These are phyloP conservation scores for Tetrax tetrax DNA, from an alignment of 2,113 vertebrate genomes.

Conservation along the genomic window DNA sequence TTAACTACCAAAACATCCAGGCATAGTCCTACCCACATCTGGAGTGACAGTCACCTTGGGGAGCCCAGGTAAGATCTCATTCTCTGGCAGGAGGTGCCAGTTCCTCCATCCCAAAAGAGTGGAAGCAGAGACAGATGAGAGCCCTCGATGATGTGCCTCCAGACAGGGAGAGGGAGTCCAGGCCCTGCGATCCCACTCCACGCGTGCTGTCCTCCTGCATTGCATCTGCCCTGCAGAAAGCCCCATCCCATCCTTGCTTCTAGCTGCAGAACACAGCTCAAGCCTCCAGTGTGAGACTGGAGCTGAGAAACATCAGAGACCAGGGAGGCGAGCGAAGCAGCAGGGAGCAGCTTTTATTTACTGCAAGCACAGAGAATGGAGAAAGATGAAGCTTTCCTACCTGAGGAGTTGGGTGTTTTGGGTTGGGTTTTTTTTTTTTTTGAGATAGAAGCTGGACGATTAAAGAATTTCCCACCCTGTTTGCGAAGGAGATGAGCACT, in stretches of 20 bases:
- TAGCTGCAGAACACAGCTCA: neutral
- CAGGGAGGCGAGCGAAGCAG: neutral
- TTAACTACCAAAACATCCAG: neutral
- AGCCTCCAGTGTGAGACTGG: neutral
- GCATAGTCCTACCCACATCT: neutral
- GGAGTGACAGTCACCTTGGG: neutral
- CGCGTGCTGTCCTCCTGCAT: fast-evolving
- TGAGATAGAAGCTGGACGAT: neutral
- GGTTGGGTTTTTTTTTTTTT: neutral
- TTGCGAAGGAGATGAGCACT: neutral
- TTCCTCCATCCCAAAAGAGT: neutral
- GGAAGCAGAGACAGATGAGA: neutral
- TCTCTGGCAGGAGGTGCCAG: neutral
- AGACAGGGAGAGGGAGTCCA: neutral
- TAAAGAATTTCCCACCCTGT: neutral
- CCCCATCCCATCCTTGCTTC: neutral
- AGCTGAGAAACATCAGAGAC: neutral
- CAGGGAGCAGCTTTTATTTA: neutral
- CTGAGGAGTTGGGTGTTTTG: neutral
- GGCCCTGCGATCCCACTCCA: neutral
- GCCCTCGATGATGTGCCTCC: neutral
- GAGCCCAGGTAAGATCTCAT: neutral
- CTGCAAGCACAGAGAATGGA: neutral
- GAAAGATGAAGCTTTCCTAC: neutral
- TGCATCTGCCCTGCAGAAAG: neutral